phyloP scores from a whole-genome alignment of 1,140 invertebrate species.

The Trichonephila clavipes region DNA sequence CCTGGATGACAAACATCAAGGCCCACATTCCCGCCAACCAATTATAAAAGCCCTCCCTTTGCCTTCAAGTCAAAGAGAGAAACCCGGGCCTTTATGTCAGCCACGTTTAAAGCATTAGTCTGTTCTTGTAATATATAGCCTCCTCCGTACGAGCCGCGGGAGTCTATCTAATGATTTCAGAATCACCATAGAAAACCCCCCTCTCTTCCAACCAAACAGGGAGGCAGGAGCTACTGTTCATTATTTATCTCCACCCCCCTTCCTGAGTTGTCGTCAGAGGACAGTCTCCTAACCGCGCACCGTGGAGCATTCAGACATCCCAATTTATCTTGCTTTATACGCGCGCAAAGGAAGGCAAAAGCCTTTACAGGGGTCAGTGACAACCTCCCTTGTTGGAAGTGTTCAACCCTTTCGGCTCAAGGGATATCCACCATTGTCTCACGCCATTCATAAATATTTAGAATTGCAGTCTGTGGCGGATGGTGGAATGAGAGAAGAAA shows the following conservation, averaged over 20 bases:
- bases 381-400: constrained; percentile 14
- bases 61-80: not conserved
- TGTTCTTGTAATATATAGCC: constrained; percentile 71
- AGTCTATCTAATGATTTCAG: constrained; percentile 73
- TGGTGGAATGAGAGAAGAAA: constrained; percentile 71
- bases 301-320: constrained; percentile 56
- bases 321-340: constrained; percentile 74
- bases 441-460: constrained; percentile 75
- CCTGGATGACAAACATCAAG: constrained; percentile 40
- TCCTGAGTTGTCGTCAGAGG: not conserved
- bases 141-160: constrained; percentile 44
- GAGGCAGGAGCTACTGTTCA: constrained; percentile 39
- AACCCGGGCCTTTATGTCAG: constrained; percentile 59
- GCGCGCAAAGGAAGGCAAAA: constrained; percentile 42
- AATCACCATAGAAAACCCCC: constrained; percentile 67
- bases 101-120: constrained; percentile 72
- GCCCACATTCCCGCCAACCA: not conserved
- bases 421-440: constrained; percentile 26
- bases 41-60: constrained; percentile 36
- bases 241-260: constrained; percentile 54
- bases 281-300: constrained; percentile 47
- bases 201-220: not conserved
- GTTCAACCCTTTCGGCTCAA: constrained; percentile 63
- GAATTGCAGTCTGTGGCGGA: constrained; percentile 53
- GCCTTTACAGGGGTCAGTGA: constrained; percentile 68